Conservation (phyloP, 2,113 vertebrate species). For the Perognathus longimembris region DNA sequence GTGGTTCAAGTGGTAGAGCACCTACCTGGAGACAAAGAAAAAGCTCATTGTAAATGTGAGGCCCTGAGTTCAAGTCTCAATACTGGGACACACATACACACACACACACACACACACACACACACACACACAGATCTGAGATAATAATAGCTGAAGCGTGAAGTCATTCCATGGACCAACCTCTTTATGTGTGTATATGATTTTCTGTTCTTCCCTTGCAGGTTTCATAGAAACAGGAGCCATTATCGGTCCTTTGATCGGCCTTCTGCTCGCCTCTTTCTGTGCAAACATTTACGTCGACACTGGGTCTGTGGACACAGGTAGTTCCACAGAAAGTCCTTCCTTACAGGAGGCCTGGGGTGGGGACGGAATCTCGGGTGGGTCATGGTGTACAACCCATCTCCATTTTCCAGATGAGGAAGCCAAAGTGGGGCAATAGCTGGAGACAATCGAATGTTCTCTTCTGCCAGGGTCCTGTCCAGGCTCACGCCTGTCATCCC, state of each 20-base stretch:
- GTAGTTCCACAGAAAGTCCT: constrained; percentile 82
- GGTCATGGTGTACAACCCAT: too few relatives aligned
- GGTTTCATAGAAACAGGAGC: constrained; percentile 92
- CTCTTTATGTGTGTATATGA: not conserved
- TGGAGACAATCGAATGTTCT: not conserved
- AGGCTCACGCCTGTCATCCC: too few relatives aligned
- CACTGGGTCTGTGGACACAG: constrained; percentile 91
- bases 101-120: too few relatives aligned
- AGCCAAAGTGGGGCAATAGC: not conserved
- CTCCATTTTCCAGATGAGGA: not conserved
- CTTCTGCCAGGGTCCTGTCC: not conserved
- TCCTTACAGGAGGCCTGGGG: too few relatives aligned
- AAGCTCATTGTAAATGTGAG: too few relatives aligned
- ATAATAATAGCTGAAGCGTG: not conserved
- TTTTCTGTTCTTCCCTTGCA: constrained; percentile 77
- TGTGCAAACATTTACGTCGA: constrained; percentile 95
- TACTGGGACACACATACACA: too few relatives aligned
- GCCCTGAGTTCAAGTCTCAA: too few relatives aligned
- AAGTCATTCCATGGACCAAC: not conserved
- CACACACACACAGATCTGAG: not conserved
- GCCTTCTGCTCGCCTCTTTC: constrained; percentile 92
- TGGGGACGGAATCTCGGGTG: too few relatives aligned
- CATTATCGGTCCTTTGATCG: constrained; percentile 93
- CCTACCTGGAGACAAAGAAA: too few relatives aligned
- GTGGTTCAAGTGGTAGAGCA: too few relatives aligned